Evolutionary conservation across 2,113 vertebrate species (phyloP), one percentile per base, ranked within the genome.

Genomic region (Boleophthalmus pectinirostris): DNA sequence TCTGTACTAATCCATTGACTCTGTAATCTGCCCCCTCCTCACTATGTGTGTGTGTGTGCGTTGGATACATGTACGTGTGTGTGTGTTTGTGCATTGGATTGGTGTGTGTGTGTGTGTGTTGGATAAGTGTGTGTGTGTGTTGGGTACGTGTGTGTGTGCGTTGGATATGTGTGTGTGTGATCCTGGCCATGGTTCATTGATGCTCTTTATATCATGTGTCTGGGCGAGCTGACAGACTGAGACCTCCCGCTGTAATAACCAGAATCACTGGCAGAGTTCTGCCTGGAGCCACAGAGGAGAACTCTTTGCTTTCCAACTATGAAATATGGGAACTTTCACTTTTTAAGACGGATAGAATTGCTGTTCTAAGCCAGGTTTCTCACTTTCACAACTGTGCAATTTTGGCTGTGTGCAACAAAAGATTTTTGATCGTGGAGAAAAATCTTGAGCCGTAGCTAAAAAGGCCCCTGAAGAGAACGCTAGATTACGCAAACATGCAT

Each of bases 1-100:
- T 82, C 29, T 43, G 10, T 43, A 82, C 77, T 90, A 87, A 88
- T 91, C 89, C 80, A 88, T 66, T 83, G 77, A 71, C 77, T 80
- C 76, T 87, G 83, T 89, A 87, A 91, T 90, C 89, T 85, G 81
- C 83, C 89, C 87, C 66, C 82, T 86, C 82, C 72, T 82, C 73
- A 74, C 63, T 61, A 66, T 77, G 29, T 29, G 29, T 4, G 45
- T 70, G 65, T 24, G 53, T 15, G 61, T 67, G 66, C 20, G 16
- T 58, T 43, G 60, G 29, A 38, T 64, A 20, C 38, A 16, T 15
- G 60, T 15, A 10, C 46, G 12, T 35, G n/a, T 13, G 58, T 77
- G 45, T 70, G 65, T 24, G 53, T 15, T 56, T 67, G 66, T 16
- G 16, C 21, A n/a, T n/a, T n/a, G n/a, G n/a, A n/a, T n/a, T n/a